Evolutionary conservation across 2,888 invertebrate genomes (phyloP).

Genomic region (Meloe dianella): DNA sequence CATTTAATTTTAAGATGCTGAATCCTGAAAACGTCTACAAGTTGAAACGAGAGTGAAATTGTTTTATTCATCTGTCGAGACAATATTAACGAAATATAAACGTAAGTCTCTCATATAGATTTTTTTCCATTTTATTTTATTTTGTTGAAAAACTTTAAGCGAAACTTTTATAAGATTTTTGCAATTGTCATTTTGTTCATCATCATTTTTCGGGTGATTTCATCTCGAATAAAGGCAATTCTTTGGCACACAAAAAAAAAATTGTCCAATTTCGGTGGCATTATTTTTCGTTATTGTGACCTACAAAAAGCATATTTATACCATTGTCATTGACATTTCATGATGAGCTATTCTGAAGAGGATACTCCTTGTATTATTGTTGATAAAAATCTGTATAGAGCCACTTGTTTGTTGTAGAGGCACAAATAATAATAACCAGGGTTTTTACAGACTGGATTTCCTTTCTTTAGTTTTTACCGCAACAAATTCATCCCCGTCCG

Average conservation of each 20-base stretch:
- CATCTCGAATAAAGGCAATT: neutral
- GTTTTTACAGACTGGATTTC: constrained; percentile 38
- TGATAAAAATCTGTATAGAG: constrained; percentile 27
- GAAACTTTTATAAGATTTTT: neutral
- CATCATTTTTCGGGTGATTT: constrained; percentile 1
- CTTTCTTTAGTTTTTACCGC: constrained; percentile 56
- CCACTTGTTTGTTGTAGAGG: constrained; percentile 24
- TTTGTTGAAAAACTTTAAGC: neutral
- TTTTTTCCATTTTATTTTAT: neutral
- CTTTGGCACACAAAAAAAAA: neutral
- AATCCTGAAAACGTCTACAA: constrained; percentile 8
- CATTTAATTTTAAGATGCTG: constrained; percentile 4
- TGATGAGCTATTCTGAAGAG: constrained; percentile 2
- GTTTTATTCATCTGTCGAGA: neutral
- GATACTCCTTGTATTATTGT: neutral
- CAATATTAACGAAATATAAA: neutral
- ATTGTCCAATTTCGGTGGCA: constrained; percentile 6
- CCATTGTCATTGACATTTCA: constrained; percentile 6
- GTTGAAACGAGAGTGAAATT: neutral
- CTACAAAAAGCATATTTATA: neutral
- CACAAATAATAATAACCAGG: constrained; percentile 28
- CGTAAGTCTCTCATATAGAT: neutral
- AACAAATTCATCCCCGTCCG: constrained; percentile 56
- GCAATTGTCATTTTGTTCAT: neutral
- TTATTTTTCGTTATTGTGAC: neutral